phyloP scores from a whole-genome alignment of 2,797 vertebrate species.

The Leucoraja ocellata region DNA sequence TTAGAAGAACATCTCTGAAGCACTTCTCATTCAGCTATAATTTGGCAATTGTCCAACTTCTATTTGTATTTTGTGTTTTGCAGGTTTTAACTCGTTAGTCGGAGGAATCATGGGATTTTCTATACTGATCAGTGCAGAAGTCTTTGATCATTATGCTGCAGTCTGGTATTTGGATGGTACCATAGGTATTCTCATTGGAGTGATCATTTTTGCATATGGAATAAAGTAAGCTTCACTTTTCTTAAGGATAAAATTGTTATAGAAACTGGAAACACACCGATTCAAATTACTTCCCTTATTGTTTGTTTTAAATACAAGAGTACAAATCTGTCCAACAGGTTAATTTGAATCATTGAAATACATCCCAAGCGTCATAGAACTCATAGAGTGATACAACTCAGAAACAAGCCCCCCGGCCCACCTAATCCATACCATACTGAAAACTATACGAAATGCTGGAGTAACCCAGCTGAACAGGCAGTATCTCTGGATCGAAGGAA shows the following conservation, averaged over 20 bases:
- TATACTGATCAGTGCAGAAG: slow-evolving; percentile 89
- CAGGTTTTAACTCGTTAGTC: slow-evolving; percentile 93
- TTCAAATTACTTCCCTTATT: background rate
- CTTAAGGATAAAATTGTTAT: background rate
- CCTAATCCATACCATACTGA: too few relatives aligned
- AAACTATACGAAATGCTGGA: too few relatives aligned
- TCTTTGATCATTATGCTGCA: slow-evolving; percentile 76
- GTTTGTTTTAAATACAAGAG: background rate
- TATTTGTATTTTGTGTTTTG: slow-evolving; percentile 40
- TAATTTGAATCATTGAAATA: background rate
- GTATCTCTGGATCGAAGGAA: too few relatives aligned
- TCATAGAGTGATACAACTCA: background rate
- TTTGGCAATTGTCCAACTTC: background rate
- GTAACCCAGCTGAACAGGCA: too few relatives aligned
- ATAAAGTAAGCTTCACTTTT: slow-evolving; percentile 72
- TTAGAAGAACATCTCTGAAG: background rate
- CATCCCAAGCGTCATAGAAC: background rate
- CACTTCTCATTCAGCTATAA: background rate
- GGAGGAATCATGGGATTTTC: slow-evolving; percentile 94
- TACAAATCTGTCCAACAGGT: too few relatives aligned
- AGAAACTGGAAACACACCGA: background rate
- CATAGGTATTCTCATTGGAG: slow-evolving; percentile 83
- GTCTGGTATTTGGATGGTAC: slow-evolving; percentile 93
- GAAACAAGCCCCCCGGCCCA: too few relatives aligned
- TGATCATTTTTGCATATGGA: slow-evolving; percentile 89